These are phyloP conservation scores for Rhabdornis inornatus DNA, from an alignment of 2,113 vertebrate species.

Conservation along the genomic window DNA sequence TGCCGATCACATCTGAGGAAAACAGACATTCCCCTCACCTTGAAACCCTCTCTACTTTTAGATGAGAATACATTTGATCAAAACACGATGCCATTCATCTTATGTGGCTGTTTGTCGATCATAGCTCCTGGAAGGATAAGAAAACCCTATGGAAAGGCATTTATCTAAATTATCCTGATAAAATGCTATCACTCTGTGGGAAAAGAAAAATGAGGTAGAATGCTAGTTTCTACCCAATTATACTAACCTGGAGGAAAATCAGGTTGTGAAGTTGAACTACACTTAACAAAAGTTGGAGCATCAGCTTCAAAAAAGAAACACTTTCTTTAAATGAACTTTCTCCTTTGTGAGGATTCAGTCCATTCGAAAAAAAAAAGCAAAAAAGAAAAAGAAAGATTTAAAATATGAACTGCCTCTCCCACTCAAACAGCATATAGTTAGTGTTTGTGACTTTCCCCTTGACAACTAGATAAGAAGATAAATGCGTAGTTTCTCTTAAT, in stretches of 20 bases:
- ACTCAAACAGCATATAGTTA: conserved; percentile 61
- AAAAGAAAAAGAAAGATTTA: background rate
- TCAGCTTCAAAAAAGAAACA: background rate
- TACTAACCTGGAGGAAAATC: conserved; percentile 13
- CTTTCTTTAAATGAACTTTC: background rate
- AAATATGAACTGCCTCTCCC: background rate
- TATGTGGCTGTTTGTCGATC: conserved; percentile 70
- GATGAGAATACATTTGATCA: conserved; percentile 57
- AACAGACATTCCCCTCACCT: conserved; percentile 21
- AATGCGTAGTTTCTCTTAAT: conserved; percentile 88
- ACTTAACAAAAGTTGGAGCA: background rate
- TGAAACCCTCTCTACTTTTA: conserved; percentile 32
- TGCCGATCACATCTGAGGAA: conserved; percentile 21
- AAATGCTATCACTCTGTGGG: conserved; percentile 48
- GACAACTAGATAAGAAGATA: conserved; percentile 82
- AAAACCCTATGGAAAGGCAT: conserved; percentile 61
- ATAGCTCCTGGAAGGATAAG: conserved; percentile 71
- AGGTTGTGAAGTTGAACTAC: background rate
- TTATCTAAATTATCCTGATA: conserved; percentile 79
- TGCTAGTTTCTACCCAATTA: conserved; percentile 20
- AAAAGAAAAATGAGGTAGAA: conserved; percentile 67
- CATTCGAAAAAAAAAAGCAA: background rate
- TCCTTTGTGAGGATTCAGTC: background rate
- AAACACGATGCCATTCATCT: conserved; percentile 55
- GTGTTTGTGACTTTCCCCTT: conserved; percentile 61